Base-by-base conservation (phyloP, 1,140 invertebrate genomes). In the Stegodyphus mimosarum region DNA sequence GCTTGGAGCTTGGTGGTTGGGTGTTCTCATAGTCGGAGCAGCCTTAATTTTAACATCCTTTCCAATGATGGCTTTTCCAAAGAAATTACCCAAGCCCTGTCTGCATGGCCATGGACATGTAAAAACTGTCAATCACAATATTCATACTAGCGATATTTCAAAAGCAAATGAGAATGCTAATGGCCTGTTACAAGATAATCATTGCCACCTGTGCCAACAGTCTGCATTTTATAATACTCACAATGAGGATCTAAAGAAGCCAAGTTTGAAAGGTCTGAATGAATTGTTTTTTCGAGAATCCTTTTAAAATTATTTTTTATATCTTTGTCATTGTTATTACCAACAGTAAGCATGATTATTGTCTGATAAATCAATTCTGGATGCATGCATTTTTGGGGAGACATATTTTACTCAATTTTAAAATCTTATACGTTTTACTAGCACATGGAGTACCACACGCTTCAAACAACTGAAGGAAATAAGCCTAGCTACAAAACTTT, bases 1-100 rank as follows among this genome's bases (percentile, higher is more conserved):
- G 96, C 94, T 97, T 48, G 95, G 96, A 33, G 96, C 96, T 66
- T 97, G 96, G 96, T 97, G 96, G 96, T 91, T 97, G 52, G 95
- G 95, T 94, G 91, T 93, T 91, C 91, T 97, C 52, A 91, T 96
- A 73, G 96, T 97, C 80, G 94, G 95, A 1, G 93, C 93, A 0
- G 92, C 95, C 87, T 92, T 97, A 87, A 92, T 96, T 89, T 88
- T 97, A 52, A 94, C 95, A 67, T 95, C 95, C 11, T 90, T 95
- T 49, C 93, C 94, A 50, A 97, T 98, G 96, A 97, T 97, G 91
- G 94, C 94, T 60, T 97, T 98, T 90, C 96, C 96, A 51, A 93
- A 94, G 87, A 90, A 92, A 81, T 89, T 95, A 87, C 92, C 92
- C 7, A 75, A 86, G 53, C 78, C 87, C 17, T 75, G 81, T 11